Evolutionary conservation across 1,140 invertebrate genomes (phyloP).

Genomic region (Panulirus ornatus): DNA sequence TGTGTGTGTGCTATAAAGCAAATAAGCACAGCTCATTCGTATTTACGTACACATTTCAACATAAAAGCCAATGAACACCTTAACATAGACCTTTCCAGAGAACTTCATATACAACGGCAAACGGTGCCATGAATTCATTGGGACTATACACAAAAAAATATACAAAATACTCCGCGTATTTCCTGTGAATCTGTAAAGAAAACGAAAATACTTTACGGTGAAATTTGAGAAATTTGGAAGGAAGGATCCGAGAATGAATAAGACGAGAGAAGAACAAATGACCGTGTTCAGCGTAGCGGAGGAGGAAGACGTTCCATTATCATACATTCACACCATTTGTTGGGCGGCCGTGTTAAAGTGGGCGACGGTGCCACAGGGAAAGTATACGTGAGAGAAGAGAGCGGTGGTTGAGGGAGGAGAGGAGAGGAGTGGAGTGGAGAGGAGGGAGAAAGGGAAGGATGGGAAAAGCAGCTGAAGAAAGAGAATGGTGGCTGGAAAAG

Average conservation of each 20-base stretch:
- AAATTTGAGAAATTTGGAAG: too few relatives aligned
- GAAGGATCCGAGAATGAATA: too few relatives aligned
- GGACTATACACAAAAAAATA: too few relatives aligned
- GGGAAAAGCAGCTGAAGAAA: conserved; percentile 17
- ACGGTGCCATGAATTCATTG: too few relatives aligned
- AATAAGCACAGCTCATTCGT: too few relatives aligned
- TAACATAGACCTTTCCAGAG: too few relatives aligned
- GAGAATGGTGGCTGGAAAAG: neutral
- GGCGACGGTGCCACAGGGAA: neutral
- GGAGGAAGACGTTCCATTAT: neutral
- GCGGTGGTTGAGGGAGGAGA: neutral
- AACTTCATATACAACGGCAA: too few relatives aligned
- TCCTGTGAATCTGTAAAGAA: too few relatives aligned
- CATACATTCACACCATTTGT: conserved; percentile 16
- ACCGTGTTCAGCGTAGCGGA: neutral
- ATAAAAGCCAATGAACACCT: too few relatives aligned
- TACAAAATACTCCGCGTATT: neutral
- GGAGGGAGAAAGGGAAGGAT: neutral
- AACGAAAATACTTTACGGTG: too few relatives aligned
- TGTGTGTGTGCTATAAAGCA: too few relatives aligned
- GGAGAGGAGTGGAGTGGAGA: neutral
- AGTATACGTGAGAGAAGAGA: neutral
- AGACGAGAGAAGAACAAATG: neutral
- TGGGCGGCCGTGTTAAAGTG: neutral
- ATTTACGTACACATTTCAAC: too few relatives aligned